phyloP scores from a whole-genome alignment of 2,113 vertebrate species.

The Cnemophilus loriae region DNA sequence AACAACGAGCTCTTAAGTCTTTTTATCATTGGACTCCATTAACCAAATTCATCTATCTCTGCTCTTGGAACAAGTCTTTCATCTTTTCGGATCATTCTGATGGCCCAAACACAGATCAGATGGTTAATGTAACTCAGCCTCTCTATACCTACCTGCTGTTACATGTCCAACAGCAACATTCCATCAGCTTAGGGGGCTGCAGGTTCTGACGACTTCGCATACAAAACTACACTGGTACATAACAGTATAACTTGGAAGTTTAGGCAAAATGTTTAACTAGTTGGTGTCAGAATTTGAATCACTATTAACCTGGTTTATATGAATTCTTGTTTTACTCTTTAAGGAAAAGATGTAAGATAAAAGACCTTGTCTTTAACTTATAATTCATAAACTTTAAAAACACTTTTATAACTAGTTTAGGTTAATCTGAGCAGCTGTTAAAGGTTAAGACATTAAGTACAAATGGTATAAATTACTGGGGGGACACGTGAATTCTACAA shows the following conservation, averaged over 20 bases:
- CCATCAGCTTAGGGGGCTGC: neutral
- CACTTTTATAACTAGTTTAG: neutral
- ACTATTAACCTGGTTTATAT: neutral
- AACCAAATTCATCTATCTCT: neutral
- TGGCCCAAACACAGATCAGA: neutral
- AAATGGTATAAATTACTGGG: neutral
- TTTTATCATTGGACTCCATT: neutral
- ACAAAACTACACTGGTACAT: neutral
- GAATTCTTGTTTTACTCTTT: neutral
- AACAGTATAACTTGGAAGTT: neutral
- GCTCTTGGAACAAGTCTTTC: neutral
- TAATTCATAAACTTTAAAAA: neutral
- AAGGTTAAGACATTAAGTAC: neutral
- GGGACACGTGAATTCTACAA: neutral
- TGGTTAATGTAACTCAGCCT: neutral
- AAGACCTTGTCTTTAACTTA: neutral
- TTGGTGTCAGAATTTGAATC: neutral
- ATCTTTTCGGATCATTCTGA: neutral
- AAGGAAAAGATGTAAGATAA: neutral
- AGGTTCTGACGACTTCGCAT: rapidly evolving
- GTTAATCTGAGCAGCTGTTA: neutral
- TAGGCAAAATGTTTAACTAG: neutral
- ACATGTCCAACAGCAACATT: neutral
- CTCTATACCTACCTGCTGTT: neutral
- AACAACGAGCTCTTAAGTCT: neutral